phyloP scores from a whole-genome alignment of 2,888 invertebrate genomes.

The Nipponacmea schrenckii region DNA sequence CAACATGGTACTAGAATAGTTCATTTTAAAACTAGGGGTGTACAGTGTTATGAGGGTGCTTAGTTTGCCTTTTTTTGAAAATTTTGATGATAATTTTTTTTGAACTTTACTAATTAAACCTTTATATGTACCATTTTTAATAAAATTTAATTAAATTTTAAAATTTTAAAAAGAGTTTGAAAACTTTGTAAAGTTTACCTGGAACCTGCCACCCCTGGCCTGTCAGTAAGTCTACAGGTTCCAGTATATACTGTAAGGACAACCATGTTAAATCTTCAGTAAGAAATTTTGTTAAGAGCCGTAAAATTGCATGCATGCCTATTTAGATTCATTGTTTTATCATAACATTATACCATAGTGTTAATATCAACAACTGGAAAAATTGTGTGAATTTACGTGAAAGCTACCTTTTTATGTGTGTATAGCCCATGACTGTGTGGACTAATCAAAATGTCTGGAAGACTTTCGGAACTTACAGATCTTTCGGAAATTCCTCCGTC shows the following conservation, averaged over 20 bases:
- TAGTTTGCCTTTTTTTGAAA: too few relatives aligned
- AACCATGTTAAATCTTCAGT: neutral
- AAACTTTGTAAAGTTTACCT: too few relatives aligned
- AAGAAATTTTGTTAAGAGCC: conserved; percentile 57
- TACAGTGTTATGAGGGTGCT: too few relatives aligned
- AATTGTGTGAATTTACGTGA: conserved; percentile 1
- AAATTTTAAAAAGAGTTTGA: too few relatives aligned
- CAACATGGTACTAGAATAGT: neutral
- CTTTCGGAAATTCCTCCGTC: conserved; percentile 58
- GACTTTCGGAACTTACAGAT: conserved; percentile 52
- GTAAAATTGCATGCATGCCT: conserved; percentile 64
- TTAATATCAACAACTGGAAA: conserved; percentile 14
- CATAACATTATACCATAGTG: conserved; percentile 19
- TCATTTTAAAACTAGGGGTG: neutral
- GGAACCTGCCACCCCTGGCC: neutral
- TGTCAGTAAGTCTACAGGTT: neutral
- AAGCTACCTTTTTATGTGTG: conserved; percentile 13
- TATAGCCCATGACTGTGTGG: conserved; percentile 19
- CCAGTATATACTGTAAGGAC: neutral
- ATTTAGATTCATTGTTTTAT: conserved; percentile 31
- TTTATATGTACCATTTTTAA: too few relatives aligned
- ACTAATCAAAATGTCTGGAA: conserved; percentile 28
- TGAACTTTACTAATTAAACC: too few relatives aligned
- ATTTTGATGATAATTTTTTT: too few relatives aligned
- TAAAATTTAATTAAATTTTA: too few relatives aligned